Conservation (phyloP, 2,888 invertebrate species). For the Cremastinae sp. region DNA sequence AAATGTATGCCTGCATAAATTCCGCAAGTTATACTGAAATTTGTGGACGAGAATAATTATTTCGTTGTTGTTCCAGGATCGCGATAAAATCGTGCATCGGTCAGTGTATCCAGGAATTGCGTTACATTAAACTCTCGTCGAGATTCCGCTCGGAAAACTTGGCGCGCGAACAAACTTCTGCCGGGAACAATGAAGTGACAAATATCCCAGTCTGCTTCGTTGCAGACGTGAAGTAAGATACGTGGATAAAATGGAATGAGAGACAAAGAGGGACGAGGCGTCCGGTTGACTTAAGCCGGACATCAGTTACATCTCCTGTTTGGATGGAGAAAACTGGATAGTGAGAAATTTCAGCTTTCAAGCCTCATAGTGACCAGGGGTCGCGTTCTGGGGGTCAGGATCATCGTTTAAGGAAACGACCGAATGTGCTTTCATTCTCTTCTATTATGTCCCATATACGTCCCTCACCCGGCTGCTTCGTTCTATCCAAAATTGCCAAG, state of each 20-base stretch:
- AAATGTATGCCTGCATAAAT: background rate
- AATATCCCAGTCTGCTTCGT: constrained; percentile 72
- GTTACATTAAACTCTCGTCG: constrained; percentile 77
- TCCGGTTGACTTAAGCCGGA: constrained; percentile 73
- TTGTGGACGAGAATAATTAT: constrained; percentile 52
- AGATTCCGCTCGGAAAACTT: constrained; percentile 69
- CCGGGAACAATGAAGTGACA: constrained; percentile 78
- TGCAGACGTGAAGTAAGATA: constrained; percentile 25
- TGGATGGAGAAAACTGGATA: constrained; percentile 18
- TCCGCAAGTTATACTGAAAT: constrained; percentile 58
- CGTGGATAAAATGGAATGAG: constrained; percentile 32
- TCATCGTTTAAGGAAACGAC: constrained; percentile 62
- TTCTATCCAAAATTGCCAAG: constrained; percentile 55
- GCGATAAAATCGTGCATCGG: constrained; percentile 24
- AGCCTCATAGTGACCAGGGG: constrained; percentile 58
- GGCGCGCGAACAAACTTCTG: constrained; percentile 57
- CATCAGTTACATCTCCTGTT: constrained; percentile 68
- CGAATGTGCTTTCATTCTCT: constrained; percentile 45
- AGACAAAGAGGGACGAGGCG: constrained; percentile 55
- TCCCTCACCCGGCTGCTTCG: constrained; percentile 28
- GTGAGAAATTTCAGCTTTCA: constrained; percentile 29
- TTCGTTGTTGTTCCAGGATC: constrained; percentile 27
- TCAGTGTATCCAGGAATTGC: constrained; percentile 74
- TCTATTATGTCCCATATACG: constrained; percentile 41
- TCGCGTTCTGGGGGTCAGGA: constrained; percentile 60